A percentile compares a stretch with the other conserved stretches of the same genome.
Conservation (phyloP, 2,888 invertebrate genomes). For the Hydrotaea diabolus region DNA sequence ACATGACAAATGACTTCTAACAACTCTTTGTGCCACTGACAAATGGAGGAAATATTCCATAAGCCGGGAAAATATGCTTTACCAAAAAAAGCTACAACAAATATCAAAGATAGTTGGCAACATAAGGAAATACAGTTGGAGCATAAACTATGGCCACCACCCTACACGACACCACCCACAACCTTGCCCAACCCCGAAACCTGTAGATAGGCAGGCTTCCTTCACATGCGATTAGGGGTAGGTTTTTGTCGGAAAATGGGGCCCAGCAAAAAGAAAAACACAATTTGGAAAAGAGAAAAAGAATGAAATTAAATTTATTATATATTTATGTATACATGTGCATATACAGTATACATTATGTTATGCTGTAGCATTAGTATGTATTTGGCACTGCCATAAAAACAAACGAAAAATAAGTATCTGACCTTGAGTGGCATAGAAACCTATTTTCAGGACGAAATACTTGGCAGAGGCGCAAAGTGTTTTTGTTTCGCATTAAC, state of each 20-base stretch:
- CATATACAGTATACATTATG: neutral
- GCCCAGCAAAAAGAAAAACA: neutral
- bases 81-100: neutral
- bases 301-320: neutral
- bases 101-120: neutral
- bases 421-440: constrained; percentile 41
- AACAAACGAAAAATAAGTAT: constrained; percentile 16
- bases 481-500: constrained; percentile 24
- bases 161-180: constrained; percentile 2
- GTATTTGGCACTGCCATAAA: constrained; percentile 30
- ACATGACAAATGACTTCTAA: neutral
- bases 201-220: neutral
- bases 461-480: constrained; percentile 17
- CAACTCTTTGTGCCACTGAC: neutral
- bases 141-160: neutral
- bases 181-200: neutral
- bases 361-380: constrained; percentile 22
- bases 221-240: neutral
- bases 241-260: neutral
- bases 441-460: constrained; percentile 39
- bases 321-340: neutral
- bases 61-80: neutral
- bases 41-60: neutral
- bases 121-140: neutral
- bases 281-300: neutral